Evolutionary conservation across 30 jellyfish, hydroid and myxozoan species (phyloP).

Genomic region (Nemopilema nomurai): DNA sequence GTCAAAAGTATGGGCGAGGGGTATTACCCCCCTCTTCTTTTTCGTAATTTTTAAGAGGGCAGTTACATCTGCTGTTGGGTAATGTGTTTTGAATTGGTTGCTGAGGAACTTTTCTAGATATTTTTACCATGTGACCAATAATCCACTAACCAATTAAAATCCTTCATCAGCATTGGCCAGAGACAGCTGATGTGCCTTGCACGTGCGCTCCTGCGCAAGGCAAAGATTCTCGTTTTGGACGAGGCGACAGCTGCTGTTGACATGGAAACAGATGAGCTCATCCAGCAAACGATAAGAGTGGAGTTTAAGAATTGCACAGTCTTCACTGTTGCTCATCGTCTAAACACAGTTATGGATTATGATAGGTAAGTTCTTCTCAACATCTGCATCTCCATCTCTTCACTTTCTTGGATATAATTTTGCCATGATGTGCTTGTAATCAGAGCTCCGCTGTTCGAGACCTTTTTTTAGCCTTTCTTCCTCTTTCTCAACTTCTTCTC

Average conservation of each 20-base stretch:
- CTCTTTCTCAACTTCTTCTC: too few species aligned
- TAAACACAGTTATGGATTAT: conserved; percentile 94
- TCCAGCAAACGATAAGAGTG: conserved; percentile 89
- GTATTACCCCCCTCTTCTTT: too few species aligned
- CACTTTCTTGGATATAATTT: neutral
- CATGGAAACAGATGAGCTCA: conserved; percentile 93
- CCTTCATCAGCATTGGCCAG: conserved; percentile 91
- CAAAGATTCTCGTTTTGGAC: conserved; percentile 83
- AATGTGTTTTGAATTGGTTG: too few species aligned
- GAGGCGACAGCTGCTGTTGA: conserved; percentile 99
- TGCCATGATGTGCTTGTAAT: too few species aligned
- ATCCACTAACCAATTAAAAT: neutral
- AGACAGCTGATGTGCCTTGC: conserved; percentile 98
- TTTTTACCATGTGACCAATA: too few species aligned
- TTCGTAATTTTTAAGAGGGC: too few species aligned
- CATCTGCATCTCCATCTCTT: neutral
- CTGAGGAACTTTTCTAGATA: too few species aligned
- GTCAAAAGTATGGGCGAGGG: too few species aligned
- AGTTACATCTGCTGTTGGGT: too few species aligned
- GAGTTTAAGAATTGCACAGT: conserved; percentile 88
- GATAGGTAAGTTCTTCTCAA: conserved; percentile 70
- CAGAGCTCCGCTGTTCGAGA: too few species aligned
- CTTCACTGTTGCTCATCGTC: conserved; percentile 96
- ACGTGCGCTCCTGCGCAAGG: conserved; percentile 91
- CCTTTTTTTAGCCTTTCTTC: too few species aligned